Evolutionary conservation across 2,888 invertebrate genomes (phyloP), one percentile per base, ranked within the genome.

Genomic region (Rhyacophila evoluta): DNA sequence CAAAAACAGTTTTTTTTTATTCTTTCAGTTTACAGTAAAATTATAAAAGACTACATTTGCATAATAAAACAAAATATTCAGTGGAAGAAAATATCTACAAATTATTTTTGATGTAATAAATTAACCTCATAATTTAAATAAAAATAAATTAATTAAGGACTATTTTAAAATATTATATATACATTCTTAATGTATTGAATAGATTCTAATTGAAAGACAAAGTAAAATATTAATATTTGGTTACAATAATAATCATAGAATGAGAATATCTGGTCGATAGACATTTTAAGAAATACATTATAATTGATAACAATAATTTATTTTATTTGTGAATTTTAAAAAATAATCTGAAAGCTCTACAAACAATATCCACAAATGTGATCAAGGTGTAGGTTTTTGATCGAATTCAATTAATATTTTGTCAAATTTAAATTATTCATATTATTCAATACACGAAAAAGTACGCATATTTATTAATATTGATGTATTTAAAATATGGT

Each of bases 141-240:
- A 8, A 55, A 55, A 55, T 41, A 55, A 55, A 1, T 19, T 55
- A 55, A 55, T 15, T 55, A 55, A 55, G 55, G 10, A 1, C 11
- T 28, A 28, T 28, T 69, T 69, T 11, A n/a, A 11, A 29, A 33
- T 29, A 33, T 69, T 12, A 29, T 69, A 69, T n/a, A n/a, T n/a
- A n/a, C n/a, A n/a, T 29, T 69, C 33, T 69, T 29, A 33, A 69
- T 69, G 6, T 29, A 29, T 69, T 28, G 15, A 69, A 69, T 69
- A 69, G 12, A 11, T 29, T 27, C n/a, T 69, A 69, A 69, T 28
- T 69, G 33, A n/a, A 69, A 69, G 38, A 15, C 28, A 67, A 69
- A 68, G 69, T 55, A 55, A 55, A 55, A 33, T 33, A 33, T 55
- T 15, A 19, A 37, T 75, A 75, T 75, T 75, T 75, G 75, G 75